Percentiles rank a stretch among this genome's conserved stretches.
These are phyloP conservation scores for Haemorhous mexicanus DNA, from an alignment of 2,113 vertebrate species.

Conservation along the genomic window DNA sequence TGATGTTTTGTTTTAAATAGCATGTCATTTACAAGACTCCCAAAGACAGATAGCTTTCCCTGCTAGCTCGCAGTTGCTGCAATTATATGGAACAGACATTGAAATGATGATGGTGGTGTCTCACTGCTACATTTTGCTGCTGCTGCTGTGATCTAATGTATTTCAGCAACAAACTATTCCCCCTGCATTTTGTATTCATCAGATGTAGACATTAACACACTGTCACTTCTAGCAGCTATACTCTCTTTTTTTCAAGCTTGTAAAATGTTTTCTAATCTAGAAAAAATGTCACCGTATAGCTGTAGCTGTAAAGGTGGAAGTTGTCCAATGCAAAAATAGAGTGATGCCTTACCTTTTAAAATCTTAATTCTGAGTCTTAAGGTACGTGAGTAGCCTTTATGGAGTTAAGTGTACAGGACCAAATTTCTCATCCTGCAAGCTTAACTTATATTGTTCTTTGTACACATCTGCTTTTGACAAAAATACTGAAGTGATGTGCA, in stretches of 20 bases:
- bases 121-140: conserved; percentile 52
- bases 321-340: not conserved
- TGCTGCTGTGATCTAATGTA: conserved; percentile 39
- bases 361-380: not conserved
- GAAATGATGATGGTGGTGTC: conserved; percentile 27
- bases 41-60: conserved; percentile 38
- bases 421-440: not conserved
- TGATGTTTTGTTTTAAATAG: conserved; percentile 60
- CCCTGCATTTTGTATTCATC: conserved; percentile 45
- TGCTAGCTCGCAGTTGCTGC: conserved; percentile 36
- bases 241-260: not conserved
- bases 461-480: not conserved
- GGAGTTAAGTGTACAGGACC: not conserved
- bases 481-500: not conserved
- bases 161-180: conserved; percentile 42
- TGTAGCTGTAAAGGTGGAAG: not conserved
- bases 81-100: conserved; percentile 35
- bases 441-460: not conserved
- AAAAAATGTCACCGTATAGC: not conserved
- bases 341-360: not conserved
- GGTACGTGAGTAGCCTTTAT: not conserved
- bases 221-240: conserved; percentile 22
- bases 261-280: conserved; percentile 27
- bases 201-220: conserved; percentile 34
- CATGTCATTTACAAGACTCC: conserved; percentile 33